A percentile compares a stretch with the other conserved stretches of the same genome.
phyloP scores from a whole-genome alignment of 2,113 vertebrate genomes.

The Orthonyx spaldingii region DNA sequence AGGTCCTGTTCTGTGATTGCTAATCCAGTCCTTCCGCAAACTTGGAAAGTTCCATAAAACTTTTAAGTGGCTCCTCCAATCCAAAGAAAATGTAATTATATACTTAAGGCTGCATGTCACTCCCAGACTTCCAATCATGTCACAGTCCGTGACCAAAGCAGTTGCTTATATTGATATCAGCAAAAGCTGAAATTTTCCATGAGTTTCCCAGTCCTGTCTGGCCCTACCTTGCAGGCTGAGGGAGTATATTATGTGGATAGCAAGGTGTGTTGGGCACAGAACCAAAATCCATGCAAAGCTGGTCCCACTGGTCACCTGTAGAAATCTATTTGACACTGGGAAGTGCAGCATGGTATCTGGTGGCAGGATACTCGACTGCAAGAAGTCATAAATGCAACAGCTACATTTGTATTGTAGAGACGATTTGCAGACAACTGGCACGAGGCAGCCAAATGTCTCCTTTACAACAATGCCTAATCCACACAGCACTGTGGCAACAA shows the following conservation, averaged over 20 bases:
- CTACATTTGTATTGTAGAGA: neutral
- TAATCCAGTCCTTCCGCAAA: neutral
- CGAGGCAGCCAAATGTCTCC: slow-evolving; percentile 26
- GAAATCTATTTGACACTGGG: neutral
- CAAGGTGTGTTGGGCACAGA: neutral
- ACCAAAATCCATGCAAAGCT: neutral
- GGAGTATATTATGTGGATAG: neutral
- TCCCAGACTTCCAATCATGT: neutral
- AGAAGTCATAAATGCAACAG: neutral
- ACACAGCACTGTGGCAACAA: slow-evolving; percentile 1
- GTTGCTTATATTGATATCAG: neutral
- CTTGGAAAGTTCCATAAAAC: neutral
- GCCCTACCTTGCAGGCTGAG: neutral
- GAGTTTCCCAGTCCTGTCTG: neutral
- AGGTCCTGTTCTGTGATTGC: neutral
- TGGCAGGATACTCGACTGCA: neutral
- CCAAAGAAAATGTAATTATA: neutral
- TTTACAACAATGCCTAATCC: slow-evolving; percentile 31
- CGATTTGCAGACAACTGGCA: slow-evolving; percentile 1
- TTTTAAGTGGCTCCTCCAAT: neutral
- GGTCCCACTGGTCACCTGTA: accelerated
- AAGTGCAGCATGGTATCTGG: neutral
- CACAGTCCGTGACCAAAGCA: neutral
- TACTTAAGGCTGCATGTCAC: neutral
- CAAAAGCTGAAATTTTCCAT: neutral